phyloP scores from a whole-genome alignment of 2,888 invertebrate genomes.

The Conops quadrifasciatus region DNA sequence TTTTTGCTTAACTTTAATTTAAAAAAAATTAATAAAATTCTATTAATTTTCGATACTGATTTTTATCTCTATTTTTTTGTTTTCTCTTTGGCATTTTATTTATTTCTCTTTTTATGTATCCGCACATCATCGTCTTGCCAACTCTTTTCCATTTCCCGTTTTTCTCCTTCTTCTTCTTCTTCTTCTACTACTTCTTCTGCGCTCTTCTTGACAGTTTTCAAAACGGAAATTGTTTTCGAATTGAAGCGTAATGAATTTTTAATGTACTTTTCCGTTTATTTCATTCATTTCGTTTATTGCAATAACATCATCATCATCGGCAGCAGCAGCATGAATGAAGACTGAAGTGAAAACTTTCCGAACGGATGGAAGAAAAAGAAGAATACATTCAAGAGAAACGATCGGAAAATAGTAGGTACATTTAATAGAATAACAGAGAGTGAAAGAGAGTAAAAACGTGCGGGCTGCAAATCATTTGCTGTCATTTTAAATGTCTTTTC shows the following conservation, averaged over 20 bases:
- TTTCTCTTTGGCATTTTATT: neutral
- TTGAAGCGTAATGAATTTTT: slow-evolving; percentile 37
- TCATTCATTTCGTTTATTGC: neutral
- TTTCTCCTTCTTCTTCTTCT: neutral
- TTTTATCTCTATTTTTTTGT: no score
- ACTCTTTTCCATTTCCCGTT: neutral
- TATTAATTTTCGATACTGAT: no score
- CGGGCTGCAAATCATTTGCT: slow-evolving; percentile 24
- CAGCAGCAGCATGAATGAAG: neutral
- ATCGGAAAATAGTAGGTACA: neutral
- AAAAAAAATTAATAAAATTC: no score
- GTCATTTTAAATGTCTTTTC: slow-evolving; percentile 33
- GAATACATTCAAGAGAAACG: neutral
- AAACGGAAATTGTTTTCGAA: slow-evolving; percentile 38
- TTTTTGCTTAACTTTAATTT: no score
- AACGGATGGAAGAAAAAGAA: neutral
- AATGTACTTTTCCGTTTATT: slow-evolving; percentile 34
- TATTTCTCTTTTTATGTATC: neutral
- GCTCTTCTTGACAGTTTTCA: slow-evolving; percentile 28
- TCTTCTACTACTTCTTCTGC: neutral
- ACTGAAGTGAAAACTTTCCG: neutral
- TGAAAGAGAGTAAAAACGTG: slow-evolving; percentile 1
- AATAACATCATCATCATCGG: no score
- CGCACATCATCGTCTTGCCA: neutral
- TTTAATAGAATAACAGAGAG: neutral